Conservation (phyloP, 1,140 invertebrate genomes). For the Nomia melanderi region DNA sequence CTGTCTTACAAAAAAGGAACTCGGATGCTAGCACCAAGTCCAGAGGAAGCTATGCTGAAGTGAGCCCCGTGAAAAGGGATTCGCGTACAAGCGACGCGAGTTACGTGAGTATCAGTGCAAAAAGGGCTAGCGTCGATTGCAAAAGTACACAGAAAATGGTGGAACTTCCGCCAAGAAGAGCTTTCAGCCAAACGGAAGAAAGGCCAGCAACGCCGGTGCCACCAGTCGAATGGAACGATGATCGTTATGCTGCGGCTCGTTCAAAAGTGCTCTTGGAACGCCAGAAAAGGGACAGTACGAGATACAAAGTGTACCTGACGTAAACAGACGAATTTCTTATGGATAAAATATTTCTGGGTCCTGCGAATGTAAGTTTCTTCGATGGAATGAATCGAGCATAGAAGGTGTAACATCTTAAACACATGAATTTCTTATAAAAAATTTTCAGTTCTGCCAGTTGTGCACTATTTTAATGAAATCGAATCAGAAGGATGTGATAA, state of each 20-base stretch:
- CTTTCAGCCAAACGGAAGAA: slow-evolving; percentile 64
- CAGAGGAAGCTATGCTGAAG: slow-evolving; percentile 51
- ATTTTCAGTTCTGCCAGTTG: no score
- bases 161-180: slow-evolving; percentile 57
- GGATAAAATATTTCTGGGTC: background rate
- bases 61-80: slow-evolving; percentile 50
- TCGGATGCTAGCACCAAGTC: slow-evolving; percentile 50
- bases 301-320: slow-evolving; percentile 72
- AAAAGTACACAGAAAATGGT: slow-evolving; percentile 35
- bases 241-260: slow-evolving; percentile 37
- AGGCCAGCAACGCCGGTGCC: slow-evolving; percentile 62
- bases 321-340: slow-evolving; percentile 32
- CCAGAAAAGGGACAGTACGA: slow-evolving; percentile 68
- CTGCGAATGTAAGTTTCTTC: no score
- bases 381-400: no score
- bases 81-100: slow-evolving; percentile 53
- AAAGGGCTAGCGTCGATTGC: slow-evolving; percentile 54
- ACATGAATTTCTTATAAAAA: no score
- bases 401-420: no score
- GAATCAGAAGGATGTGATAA: no score
- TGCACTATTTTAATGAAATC: no score
- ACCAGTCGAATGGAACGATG: slow-evolving; percentile 56
- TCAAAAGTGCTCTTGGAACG: slow-evolving; percentile 41
- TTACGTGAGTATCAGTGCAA: slow-evolving; percentile 50
- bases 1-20: background rate